Evolutionary conservation across 2,888 invertebrate species (phyloP), one percentile per base, ranked within the genome.

Genomic region (Oxyscelio sp.): DNA sequence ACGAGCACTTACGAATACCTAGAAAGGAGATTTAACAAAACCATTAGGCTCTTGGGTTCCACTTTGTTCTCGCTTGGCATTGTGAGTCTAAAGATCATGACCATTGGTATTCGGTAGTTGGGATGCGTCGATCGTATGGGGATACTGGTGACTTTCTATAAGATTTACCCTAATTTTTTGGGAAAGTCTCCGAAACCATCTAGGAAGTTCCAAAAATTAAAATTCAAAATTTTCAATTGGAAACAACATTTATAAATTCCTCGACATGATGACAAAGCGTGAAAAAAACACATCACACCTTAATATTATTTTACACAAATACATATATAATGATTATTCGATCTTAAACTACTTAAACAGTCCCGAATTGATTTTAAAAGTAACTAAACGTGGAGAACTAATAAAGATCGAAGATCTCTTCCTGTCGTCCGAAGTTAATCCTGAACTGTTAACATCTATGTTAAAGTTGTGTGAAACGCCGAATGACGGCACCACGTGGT

Each of bases 1-100:
- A 97, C 97, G 40, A 97, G 97, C 21, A 97, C 97, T 81, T 97
- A 97, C 92, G 97, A 97, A 96, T 97, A 97, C 92, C 95, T 97
- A 91, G 97, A 97, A 86, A 95, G 95, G 93, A 95, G 97, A 89
- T 97, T 96, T 89, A 96, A 97, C 90, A 96, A 95, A 88, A 95
- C 95, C 89, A 96, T 97, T 11, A 95, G 97, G 87, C 93, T 97
- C 13, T 96, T 97, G 89, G 97, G 97, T 65, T 97, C 97, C 0
- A 90, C 96, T 61, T 94, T 97, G 3, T 97, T 97, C 91, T 95
- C 96, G 45, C 95, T 97, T 88, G 95, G 96, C 58, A 95, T 96
- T 94, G 97, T 97, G 93, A 96, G 96, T 83, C n/a, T 54, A 1
- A 56, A 17, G 17, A 31, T 8, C 27, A 27, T 27, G 27, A 24